Evolutionary conservation across 1,140 invertebrate species (phyloP).

Genomic region (Aradophagus sp.): DNA sequence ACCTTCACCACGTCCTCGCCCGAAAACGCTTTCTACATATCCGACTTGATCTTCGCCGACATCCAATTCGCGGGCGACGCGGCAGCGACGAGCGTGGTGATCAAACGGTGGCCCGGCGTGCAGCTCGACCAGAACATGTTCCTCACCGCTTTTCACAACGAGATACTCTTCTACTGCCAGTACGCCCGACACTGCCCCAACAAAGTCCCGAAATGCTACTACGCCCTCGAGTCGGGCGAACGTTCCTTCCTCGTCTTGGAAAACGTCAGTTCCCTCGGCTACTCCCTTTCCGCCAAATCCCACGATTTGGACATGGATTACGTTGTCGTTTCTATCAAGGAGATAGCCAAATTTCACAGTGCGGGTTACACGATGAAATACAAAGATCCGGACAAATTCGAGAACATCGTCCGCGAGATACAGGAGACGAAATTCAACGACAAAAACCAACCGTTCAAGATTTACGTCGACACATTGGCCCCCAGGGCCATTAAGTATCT

Average conservation of each 20-base stretch:
- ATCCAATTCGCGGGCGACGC: constrained; percentile 30
- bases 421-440: constrained; percentile 8
- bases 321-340: constrained; percentile 31
- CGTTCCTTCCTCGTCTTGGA: constrained; percentile 36
- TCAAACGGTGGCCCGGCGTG: constrained; percentile 22
- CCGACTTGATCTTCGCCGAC: constrained; percentile 30
- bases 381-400: constrained; percentile 25
- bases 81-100: constrained; percentile 1
- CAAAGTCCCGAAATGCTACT: constrained; percentile 23
- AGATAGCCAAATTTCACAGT: constrained; percentile 47
- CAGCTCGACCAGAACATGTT: constrained; percentile 2
- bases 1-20: constrained; percentile 27
- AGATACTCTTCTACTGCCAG: constrained; percentile 45
- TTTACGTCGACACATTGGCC: constrained; percentile 17
- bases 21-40: constrained; percentile 30
- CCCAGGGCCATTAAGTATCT: constrained; percentile 32
- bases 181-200: constrained; percentile 23
- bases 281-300: constrained; percentile 2
- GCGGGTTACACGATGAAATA: constrained; percentile 38
- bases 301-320: constrained; percentile 32
- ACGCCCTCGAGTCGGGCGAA: neutral
- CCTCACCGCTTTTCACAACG: constrained; percentile 32
- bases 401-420: constrained; percentile 14
- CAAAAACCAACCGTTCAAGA: constrained; percentile 2
- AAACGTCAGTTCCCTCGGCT: constrained; percentile 32